Evolutionary conservation across 23 tunicate genomes (phyloP).

Genomic region (Halocynthia roretzi): DNA sequence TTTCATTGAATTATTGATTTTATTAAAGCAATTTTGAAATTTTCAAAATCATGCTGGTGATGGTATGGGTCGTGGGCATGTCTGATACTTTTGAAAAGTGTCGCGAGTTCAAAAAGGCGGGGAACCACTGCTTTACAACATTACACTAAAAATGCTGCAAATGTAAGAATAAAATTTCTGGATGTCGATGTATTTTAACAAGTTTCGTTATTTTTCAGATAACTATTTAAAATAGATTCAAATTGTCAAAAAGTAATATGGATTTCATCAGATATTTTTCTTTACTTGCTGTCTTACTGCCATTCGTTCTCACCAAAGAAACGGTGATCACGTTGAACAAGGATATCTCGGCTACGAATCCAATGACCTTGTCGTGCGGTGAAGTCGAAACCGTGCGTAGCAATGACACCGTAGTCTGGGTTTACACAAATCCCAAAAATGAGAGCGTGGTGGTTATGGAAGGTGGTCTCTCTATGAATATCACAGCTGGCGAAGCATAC

Average conservation of each 20-base stretch:
- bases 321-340: background rate
- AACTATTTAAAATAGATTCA: background rate
- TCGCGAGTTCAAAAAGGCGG: no score
- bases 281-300: background rate
- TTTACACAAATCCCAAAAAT: constrained; percentile 1
- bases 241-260: background rate
- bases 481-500: background rate
- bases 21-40: no score
- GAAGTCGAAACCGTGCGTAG: background rate
- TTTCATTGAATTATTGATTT: no score
- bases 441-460: background rate
- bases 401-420: background rate
- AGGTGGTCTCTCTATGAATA: background rate
- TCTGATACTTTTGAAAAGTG: no score
- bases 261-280: background rate
- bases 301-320: background rate
- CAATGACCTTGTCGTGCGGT: background rate
- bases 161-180: no score
- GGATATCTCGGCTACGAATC: background rate
- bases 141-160: no score
- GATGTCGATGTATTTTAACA: no score
- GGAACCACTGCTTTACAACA: no score
- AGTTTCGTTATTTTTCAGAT: background rate
- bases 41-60: no score
- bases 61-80: no score